phyloP scores from a whole-genome alignment of 1,140 invertebrate species.

The Brachionus calyciflorus region DNA sequence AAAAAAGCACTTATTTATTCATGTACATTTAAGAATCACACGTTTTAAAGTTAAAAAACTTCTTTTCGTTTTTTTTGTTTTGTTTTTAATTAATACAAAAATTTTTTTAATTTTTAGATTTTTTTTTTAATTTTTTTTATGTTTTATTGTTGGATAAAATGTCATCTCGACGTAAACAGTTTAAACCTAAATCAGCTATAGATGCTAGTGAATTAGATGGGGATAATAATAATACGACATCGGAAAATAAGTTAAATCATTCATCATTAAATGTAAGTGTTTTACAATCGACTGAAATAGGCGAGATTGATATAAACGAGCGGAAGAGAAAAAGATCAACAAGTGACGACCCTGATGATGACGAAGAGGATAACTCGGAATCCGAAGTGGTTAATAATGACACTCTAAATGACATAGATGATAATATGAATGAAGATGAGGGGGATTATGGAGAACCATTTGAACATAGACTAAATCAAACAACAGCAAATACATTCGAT shows the following conservation, averaged over 20 bases:
- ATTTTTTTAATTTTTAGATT: not conserved
- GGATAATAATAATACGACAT: not conserved
- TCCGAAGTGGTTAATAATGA: slow-evolving; percentile 50
- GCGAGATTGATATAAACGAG: not conserved
- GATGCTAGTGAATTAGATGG: not conserved
- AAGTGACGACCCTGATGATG: slow-evolving; percentile 50
- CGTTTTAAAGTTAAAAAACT: too few relatives aligned
- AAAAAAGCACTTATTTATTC: too few relatives aligned
- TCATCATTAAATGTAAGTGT: not conserved
- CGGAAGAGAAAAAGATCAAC: slow-evolving; percentile 50
- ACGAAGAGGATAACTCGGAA: slow-evolving; percentile 50
- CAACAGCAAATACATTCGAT: not conserved
- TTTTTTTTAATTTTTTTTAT: not conserved
- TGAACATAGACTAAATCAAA: not conserved
- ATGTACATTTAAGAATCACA: too few relatives aligned
- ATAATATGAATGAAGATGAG: not conserved
- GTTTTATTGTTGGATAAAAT: not conserved
- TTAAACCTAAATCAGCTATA: slow-evolving; percentile 23
- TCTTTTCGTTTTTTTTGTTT: too few relatives aligned
- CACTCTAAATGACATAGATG: slow-evolving; percentile 49
- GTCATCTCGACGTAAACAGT: slow-evolving; percentile 43
- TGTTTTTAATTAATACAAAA: too few relatives aligned
- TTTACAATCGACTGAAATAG: not conserved
- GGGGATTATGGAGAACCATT: not conserved
- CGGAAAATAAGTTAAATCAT: not conserved